A percentile compares a stretch with the other conserved stretches of the same genome.
These are phyloP conservation scores for Hyles euphorbiae DNA, from an alignment of 1,140 invertebrate species.

Conservation along the genomic window DNA sequence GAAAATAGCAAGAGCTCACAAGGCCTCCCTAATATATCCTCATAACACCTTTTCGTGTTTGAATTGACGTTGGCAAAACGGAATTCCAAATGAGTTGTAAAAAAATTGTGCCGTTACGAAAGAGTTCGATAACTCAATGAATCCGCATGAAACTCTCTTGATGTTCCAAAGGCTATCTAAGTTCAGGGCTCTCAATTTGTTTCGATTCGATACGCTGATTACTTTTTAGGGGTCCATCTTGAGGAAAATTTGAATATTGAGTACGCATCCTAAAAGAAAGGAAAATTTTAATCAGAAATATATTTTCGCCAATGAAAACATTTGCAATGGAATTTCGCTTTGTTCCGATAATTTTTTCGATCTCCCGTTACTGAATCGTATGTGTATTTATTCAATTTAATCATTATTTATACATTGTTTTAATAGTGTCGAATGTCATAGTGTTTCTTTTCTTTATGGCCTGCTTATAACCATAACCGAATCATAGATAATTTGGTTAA, in stretches of 20 bases:
- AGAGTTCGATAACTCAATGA: constrained; percentile 27
- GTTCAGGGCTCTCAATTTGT: constrained; percentile 22
- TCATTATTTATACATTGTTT: no score
- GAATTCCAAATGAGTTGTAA: constrained; percentile 18
- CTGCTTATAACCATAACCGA: no score
- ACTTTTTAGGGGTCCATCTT: constrained; percentile 10
- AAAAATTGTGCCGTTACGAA: constrained; percentile 14
- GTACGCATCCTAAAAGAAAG: constrained; percentile 1
- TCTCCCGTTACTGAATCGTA: no score
- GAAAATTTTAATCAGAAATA: no score
- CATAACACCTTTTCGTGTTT: constrained; percentile 13
- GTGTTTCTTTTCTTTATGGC: no score
- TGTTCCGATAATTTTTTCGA: no score
- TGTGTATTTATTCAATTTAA: no score
- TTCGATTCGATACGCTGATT: constrained; percentile 23
- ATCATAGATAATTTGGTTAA: no score
- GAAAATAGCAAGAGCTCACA: neutral
- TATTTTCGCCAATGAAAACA: no score
- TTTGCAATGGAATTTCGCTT: no score
- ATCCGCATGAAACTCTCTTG: constrained; percentile 5
- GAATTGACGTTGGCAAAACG: constrained; percentile 15
- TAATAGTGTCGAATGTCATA: no score
- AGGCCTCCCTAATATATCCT: constrained; percentile 2
- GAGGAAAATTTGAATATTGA: constrained; percentile 12
- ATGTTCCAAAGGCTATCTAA: constrained; percentile 14